Evolutionary conservation across 2,888 invertebrate species (phyloP).

Genomic region (Drosophila mettleri): DNA sequence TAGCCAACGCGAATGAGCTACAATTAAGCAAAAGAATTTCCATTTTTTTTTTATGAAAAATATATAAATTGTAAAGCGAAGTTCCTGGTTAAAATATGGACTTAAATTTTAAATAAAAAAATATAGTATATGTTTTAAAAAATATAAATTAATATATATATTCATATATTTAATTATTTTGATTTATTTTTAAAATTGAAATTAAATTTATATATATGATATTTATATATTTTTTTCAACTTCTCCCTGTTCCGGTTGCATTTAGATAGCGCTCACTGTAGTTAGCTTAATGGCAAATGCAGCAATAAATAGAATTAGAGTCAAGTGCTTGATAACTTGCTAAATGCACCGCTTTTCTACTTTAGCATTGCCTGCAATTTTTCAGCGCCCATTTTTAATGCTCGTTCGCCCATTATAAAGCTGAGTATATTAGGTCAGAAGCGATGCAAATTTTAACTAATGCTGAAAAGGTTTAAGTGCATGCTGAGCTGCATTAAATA

Average conservation of each 20-base stretch:
- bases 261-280: constrained; percentile 33
- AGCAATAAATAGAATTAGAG: constrained; percentile 77
- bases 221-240: no score
- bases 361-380: constrained; percentile 31
- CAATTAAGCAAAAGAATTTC: constrained; percentile 8
- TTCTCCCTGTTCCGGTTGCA: constrained; percentile 1
- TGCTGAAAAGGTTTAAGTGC: no score
- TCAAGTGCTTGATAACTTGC: constrained; percentile 76
- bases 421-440: neutral
- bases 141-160: no score
- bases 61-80: neutral
- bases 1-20: constrained; percentile 29
- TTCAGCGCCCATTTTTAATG: neutral
- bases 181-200: neutral
- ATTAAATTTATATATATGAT: no score
- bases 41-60: neutral
- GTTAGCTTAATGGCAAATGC: constrained; percentile 63
- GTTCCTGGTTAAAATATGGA: no score
- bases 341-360: constrained; percentile 51
- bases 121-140: no score
- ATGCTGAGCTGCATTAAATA: no score
- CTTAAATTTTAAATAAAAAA: no score
- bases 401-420: neutral
- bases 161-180: neutral
- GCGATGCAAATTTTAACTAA: no score